Evolutionary conservation across 2,113 vertebrate species (phyloP).

Genomic region (Mobula birostris): DNA sequence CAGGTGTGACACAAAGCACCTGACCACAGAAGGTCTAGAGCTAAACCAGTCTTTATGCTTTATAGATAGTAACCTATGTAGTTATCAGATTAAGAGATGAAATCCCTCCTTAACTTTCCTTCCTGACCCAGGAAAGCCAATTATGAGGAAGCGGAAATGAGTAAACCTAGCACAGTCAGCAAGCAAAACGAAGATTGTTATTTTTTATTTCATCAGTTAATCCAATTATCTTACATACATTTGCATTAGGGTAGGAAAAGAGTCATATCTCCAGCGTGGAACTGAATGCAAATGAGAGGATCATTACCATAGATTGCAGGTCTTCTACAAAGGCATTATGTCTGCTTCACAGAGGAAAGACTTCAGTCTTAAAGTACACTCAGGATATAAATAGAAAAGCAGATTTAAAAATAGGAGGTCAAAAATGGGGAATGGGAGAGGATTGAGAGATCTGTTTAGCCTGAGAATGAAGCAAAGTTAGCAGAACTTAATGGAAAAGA

Average conservation of each 20-base stretch:
- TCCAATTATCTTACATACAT: background rate
- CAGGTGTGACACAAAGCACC: no score
- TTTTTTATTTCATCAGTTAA: background rate
- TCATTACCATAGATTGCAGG: conserved; percentile 42
- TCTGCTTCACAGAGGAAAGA: conserved; percentile 40
- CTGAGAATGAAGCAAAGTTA: background rate
- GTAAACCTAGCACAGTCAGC: background rate
- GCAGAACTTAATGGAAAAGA: background rate
- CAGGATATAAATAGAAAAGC: conserved; percentile 47
- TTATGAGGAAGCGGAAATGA: background rate
- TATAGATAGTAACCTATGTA: no score
- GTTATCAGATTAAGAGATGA: background rate
- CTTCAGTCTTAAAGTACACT: conserved; percentile 44
- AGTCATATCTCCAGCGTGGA: background rate
- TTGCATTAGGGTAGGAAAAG: background rate
- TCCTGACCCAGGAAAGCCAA: background rate
- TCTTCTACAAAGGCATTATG: background rate
- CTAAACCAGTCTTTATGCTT: no score
- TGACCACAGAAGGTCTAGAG: no score
- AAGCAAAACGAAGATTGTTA: background rate
- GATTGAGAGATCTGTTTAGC: background rate
- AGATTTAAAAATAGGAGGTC: conserved; percentile 43
- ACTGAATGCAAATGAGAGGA: background rate
- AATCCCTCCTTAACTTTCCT: background rate
- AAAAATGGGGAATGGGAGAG: conserved; percentile 41